A percentile compares a stretch with the other conserved stretches of the same genome.
Conservation (phyloP, 2,797 vertebrate genomes). For the Psittacula echo region DNA sequence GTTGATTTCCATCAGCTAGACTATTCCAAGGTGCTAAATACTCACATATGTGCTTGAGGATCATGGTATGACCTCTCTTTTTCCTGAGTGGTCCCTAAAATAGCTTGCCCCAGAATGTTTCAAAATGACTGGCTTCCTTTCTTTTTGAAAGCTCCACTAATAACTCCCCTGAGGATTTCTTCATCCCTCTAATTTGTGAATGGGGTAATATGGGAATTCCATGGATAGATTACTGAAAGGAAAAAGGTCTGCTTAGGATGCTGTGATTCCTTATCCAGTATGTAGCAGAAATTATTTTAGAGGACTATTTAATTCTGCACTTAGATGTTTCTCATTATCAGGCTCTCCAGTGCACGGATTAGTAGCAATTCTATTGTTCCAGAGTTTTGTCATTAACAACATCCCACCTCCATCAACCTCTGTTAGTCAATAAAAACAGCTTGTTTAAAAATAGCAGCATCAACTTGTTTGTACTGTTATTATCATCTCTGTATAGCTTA, state of each 20-base stretch:
- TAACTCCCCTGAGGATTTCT: neutral
- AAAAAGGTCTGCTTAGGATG: neutral
- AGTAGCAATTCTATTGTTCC: conserved; percentile 46
- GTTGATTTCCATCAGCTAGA: neutral
- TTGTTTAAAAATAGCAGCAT: conserved; percentile 78
- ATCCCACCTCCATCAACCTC: conserved; percentile 73
- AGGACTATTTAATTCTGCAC: conserved; percentile 17
- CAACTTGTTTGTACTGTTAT: conserved; percentile 80
- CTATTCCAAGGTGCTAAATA: neutral
- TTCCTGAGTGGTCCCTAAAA: neutral
- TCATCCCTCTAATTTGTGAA: neutral
- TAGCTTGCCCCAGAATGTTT: neutral
- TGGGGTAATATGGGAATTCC: neutral
- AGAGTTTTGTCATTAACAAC: conserved; percentile 70
- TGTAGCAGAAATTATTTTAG: neutral
- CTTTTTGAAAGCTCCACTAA: neutral
- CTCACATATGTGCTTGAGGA: neutral
- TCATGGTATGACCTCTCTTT: neutral
- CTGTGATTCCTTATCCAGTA: neutral
- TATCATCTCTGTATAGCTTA: conserved; percentile 80
- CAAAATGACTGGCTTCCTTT: neutral
- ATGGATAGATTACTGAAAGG: neutral
- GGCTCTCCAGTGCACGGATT: conserved; percentile 33
- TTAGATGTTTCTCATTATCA: conserved; percentile 62
- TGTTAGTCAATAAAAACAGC: conserved; percentile 85